phyloP scores from a whole-genome alignment of 2,888 invertebrate species.

The Phaonia tiefii region DNA sequence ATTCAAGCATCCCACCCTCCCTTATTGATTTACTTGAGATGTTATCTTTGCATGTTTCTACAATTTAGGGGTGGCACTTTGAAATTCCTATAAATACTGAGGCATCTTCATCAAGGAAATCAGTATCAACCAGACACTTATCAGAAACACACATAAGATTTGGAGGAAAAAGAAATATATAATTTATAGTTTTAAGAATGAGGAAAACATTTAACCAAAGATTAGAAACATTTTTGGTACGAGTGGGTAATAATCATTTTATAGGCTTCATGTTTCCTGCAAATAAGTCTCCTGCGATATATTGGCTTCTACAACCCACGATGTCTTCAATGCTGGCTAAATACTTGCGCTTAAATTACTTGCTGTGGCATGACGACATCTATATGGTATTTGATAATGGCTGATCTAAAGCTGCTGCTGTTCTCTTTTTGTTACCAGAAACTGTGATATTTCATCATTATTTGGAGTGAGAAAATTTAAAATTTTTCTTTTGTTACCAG shows the following conservation, averaged over 20 bases:
- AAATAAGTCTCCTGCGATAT: too few species aligned
- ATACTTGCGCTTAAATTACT: background rate
- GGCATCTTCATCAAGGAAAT: conserved; percentile 1
- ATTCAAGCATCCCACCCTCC: conserved; percentile 5
- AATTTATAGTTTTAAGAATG: background rate
- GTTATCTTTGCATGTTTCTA: background rate
- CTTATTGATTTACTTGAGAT: conserved; percentile 33
- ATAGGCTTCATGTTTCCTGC: too few species aligned
- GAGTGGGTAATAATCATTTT: too few species aligned
- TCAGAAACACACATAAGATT: conserved; percentile 30
- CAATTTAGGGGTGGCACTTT: conserved; percentile 38
- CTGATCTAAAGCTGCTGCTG: background rate
- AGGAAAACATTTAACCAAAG: background rate
- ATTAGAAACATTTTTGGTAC: conserved; percentile 6
- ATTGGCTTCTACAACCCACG: background rate
- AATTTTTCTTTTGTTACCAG: too few species aligned
- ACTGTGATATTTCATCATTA: too few species aligned
- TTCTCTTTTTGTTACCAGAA: background rate
- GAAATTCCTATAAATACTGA: conserved; percentile 46
- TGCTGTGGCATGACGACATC: background rate
- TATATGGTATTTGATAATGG: conserved; percentile 24
- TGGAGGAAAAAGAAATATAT: background rate
- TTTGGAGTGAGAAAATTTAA: too few species aligned
- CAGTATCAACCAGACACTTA: conserved; percentile 33
- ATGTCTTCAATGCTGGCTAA: background rate